Evolutionary conservation across 2,113 vertebrate species (phyloP).

Genomic region (Cromileptes altivelis): DNA sequence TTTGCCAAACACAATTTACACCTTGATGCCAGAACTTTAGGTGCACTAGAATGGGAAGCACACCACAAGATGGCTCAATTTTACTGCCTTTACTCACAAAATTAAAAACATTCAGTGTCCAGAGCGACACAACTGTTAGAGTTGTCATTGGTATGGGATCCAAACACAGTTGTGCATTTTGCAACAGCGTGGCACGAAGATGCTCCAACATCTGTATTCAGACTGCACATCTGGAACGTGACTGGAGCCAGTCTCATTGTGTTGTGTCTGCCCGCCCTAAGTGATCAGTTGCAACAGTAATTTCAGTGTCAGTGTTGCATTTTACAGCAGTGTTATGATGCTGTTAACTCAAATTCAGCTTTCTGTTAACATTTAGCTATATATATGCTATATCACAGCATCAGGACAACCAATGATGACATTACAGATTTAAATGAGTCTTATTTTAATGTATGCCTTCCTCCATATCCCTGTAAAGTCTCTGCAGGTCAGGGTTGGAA

Average conservation of each 20-base stretch:
- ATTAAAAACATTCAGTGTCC: background rate
- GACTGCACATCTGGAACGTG: background rate
- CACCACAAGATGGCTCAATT: background rate
- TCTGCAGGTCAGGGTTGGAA: background rate
- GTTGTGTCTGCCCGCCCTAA: background rate
- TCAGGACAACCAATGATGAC: too few species aligned
- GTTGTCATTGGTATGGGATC: background rate
- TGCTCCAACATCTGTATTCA: background rate
- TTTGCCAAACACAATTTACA: background rate
- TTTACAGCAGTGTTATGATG: background rate
- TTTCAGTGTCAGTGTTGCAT: background rate
- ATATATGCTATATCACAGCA: background rate
- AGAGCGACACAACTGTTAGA: background rate
- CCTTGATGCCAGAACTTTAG: background rate
- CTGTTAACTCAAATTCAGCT: background rate
- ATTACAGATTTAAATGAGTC: background rate
- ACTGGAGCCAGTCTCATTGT: background rate
- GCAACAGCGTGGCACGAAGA: background rate
- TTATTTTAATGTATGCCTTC: background rate
- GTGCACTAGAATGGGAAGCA: background rate
- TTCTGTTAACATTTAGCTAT: background rate
- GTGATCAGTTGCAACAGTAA: background rate
- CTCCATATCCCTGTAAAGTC: background rate
- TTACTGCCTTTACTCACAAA: background rate
- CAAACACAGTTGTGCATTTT: background rate